A percentile compares a stretch with the other conserved stretches of the same genome.
These are phyloP conservation scores for Calidris pygmaea DNA, from an alignment of 2,113 vertebrate species.

Conservation along the genomic window DNA sequence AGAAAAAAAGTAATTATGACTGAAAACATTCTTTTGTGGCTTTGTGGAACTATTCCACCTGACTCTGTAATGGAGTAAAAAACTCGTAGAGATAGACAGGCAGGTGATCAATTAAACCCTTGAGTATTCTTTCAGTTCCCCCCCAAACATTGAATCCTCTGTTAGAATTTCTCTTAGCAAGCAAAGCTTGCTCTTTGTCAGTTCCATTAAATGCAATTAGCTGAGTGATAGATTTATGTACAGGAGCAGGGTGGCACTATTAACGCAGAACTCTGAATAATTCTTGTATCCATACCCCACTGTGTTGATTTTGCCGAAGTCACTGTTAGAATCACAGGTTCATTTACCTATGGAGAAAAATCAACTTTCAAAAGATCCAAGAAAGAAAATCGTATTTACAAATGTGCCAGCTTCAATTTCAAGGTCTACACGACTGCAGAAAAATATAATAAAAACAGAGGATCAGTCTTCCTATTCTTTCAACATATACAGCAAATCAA, in stretches of 20 bases:
- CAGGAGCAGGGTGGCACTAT: not conserved
- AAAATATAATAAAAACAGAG: slow-evolving; percentile 51
- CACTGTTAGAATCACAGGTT: slow-evolving; percentile 22
- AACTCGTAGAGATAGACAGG: not conserved
- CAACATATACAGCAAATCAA: slow-evolving; percentile 45
- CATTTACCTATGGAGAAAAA: slow-evolving; percentile 55
- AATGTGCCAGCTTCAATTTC: slow-evolving; percentile 60
- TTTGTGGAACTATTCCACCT: not conserved
- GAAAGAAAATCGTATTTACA: slow-evolving; percentile 55
- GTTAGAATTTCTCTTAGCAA: not conserved
- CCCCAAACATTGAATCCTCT: not conserved
- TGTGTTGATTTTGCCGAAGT: slow-evolving; percentile 8
- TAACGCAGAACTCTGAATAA: not conserved
- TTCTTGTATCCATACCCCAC: not conserved
- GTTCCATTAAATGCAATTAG: not conserved
- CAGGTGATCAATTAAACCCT: not conserved
- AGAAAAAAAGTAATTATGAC: not conserved
- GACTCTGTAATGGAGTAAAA: not conserved
- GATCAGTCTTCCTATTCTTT: slow-evolving; percentile 30
- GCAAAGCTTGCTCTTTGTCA: not conserved
- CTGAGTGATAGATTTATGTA: not conserved
- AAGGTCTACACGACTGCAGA: slow-evolving; percentile 45
- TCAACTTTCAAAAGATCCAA: slow-evolving; percentile 44
- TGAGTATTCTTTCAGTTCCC: not conserved
- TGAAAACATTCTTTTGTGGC: not conserved